A percentile compares a stretch with the other conserved stretches of the same genome.
phyloP scores from a whole-genome alignment of 2,888 invertebrate species.

The Nowickia ferox region DNA sequence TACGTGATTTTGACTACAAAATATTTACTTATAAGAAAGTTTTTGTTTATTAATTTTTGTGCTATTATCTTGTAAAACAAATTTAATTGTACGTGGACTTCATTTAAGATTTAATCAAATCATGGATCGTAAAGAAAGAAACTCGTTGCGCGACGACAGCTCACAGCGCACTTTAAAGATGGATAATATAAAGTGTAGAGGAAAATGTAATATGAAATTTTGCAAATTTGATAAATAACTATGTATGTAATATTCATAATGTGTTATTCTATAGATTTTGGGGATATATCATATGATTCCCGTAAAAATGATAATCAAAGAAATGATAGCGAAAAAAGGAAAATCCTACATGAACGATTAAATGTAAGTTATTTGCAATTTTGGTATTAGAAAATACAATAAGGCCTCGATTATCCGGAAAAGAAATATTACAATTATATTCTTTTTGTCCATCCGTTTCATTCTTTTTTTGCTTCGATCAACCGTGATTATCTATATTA shows the following conservation, averaged over 20 bases:
- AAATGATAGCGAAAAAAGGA: slow-evolving; percentile 51
- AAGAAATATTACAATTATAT: no score
- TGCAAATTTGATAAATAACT: not conserved
- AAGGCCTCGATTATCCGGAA: no score
- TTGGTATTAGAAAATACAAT: not conserved
- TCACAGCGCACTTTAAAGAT: slow-evolving; percentile 78
- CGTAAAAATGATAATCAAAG: slow-evolving; percentile 63
- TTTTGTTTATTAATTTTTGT: not conserved
- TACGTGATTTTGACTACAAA: not conserved
- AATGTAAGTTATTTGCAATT: slow-evolving; percentile 72
- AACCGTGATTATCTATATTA: no score
- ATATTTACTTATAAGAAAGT: no score
- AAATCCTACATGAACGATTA: slow-evolving; percentile 75
- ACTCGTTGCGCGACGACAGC: slow-evolving; percentile 70
- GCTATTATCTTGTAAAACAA: not conserved
- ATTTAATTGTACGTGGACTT: not conserved
- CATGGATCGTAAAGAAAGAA: slow-evolving; percentile 51
- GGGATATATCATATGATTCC: slow-evolving; percentile 76
- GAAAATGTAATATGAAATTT: slow-evolving; percentile 50
- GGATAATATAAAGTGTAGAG: slow-evolving; percentile 77
- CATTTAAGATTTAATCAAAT: not conserved
- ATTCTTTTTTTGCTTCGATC: no score
- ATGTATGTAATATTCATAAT: slow-evolving; percentile 11
- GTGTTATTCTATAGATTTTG: slow-evolving; percentile 76
- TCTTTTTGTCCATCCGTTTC: no score